Evolutionary conservation across 2,113 vertebrate species (phyloP).

Genomic region (Okapia johnstoni): DNA sequence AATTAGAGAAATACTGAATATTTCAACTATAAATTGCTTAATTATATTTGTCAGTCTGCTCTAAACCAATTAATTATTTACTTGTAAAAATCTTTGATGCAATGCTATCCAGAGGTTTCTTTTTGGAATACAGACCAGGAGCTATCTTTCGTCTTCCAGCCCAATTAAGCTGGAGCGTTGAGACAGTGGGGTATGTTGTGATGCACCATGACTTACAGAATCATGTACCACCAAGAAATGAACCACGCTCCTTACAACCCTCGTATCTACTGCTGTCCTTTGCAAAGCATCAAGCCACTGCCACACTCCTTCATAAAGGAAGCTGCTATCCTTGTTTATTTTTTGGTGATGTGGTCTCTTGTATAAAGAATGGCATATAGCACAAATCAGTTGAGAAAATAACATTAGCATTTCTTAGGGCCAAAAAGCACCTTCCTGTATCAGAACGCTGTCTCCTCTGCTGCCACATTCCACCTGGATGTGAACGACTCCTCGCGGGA

Average conservation of each 20-base stretch:
- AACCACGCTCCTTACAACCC: not conserved
- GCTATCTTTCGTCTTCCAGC: not conserved
- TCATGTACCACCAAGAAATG: not conserved
- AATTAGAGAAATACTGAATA: slow-evolving; percentile 67
- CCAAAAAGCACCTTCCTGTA: not conserved
- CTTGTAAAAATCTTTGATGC: slow-evolving; percentile 42
- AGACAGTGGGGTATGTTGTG: not conserved
- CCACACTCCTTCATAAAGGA: not conserved
- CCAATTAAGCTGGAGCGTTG: not conserved
- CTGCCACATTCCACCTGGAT: accelerated
- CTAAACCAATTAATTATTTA: slow-evolving; percentile 64
- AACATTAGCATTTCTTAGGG: not conserved
- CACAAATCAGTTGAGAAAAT: not conserved
- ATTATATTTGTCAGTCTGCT: slow-evolving; percentile 67
- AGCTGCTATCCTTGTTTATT: not conserved
- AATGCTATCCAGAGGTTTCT: slow-evolving; percentile 34
- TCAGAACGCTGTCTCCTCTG: not conserved
- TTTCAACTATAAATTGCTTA: slow-evolving; percentile 63
- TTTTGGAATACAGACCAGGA: slow-evolving; percentile 36
- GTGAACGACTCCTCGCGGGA: not conserved
- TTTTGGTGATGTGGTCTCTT: not conserved
- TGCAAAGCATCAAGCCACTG: not conserved
- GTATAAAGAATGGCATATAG: not conserved
- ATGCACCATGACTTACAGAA: not conserved
- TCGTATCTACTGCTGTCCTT: not conserved